phyloP scores from a whole-genome alignment of 2,797 vertebrate genomes.

The Bovichtus diacanthus region DNA sequence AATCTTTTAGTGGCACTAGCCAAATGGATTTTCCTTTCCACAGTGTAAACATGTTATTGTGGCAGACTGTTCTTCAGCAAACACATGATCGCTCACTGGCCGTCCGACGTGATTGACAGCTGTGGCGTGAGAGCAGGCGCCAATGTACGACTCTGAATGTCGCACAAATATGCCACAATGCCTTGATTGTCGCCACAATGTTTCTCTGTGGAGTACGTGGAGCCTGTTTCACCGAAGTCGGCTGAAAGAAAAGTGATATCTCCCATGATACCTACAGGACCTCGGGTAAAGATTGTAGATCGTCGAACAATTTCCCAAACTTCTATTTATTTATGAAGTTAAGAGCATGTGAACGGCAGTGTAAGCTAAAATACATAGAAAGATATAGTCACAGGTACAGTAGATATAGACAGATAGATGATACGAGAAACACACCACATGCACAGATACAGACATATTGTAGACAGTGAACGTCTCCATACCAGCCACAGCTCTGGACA shows the following conservation, averaged over 20 bases:
- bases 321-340: slow-evolving; percentile 15
- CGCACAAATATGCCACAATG: slow-evolving; percentile 62
- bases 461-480: slow-evolving; percentile 58
- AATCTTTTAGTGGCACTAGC: neutral
- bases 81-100: slow-evolving; percentile 45
- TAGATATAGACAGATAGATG: neutral
- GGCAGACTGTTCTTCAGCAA: slow-evolving; percentile 33
- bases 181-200: slow-evolving; percentile 45
- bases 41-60: slow-evolving; percentile 59
- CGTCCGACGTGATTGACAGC: slow-evolving; percentile 63
- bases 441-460: slow-evolving; percentile 54
- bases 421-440: slow-evolving; percentile 36
- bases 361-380: slow-evolving; percentile 3
- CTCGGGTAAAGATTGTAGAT: slow-evolving; percentile 14
- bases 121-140: slow-evolving; percentile 55
- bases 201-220: slow-evolving; percentile 37
- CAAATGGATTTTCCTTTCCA: slow-evolving; percentile 31
- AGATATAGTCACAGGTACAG: slow-evolving; percentile 4
- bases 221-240: slow-evolving; percentile 19
- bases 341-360: slow-evolving; percentile 31
- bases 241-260: no score
- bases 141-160: slow-evolving; percentile 51
- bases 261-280: slow-evolving; percentile 1
- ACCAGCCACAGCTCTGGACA: slow-evolving; percentile 61
- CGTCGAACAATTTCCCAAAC: slow-evolving; percentile 8